phyloP scores from a whole-genome alignment of 2,888 invertebrate species.

The Pseudanteris insignis region DNA sequence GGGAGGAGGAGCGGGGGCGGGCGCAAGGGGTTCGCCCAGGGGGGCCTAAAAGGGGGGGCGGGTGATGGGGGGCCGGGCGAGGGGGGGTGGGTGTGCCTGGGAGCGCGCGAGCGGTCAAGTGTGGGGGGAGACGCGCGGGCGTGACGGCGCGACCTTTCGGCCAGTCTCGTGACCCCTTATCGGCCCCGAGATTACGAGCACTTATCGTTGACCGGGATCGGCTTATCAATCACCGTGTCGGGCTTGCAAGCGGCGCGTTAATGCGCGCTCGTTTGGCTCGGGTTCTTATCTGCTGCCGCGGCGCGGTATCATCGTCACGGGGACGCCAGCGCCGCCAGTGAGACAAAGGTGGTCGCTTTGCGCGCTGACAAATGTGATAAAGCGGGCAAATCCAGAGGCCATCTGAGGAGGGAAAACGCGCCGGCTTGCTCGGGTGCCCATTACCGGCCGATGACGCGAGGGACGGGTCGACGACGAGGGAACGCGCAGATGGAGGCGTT shows the following conservation, averaged over 20 bases:
- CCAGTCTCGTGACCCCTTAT: slow-evolving; percentile 7
- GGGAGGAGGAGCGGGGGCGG: too few relatives aligned
- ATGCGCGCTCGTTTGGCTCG: slow-evolving; percentile 55
- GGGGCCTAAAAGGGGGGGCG: slow-evolving; percentile 14
- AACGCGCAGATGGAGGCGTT: slow-evolving; percentile 4
- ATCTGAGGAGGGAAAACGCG: slow-evolving; percentile 14
- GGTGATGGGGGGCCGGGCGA: slow-evolving; percentile 50
- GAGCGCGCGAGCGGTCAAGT: slow-evolving; percentile 40
- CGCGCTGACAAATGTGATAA: slow-evolving; percentile 26
- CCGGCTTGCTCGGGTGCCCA: slow-evolving; percentile 20
- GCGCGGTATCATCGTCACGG: slow-evolving; percentile 49
- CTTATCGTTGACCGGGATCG: slow-evolving; percentile 53
- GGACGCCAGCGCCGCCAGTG: slow-evolving; percentile 16
- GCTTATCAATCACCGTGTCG: slow-evolving; percentile 55
- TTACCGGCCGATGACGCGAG: slow-evolving; percentile 28
- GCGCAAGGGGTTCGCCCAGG: too few relatives aligned
- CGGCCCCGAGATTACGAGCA: slow-evolving; percentile 30
- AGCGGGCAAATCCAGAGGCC: slow-evolving; percentile 14
- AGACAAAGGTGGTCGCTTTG: slow-evolving; percentile 22
- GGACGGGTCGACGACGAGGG: background rate
- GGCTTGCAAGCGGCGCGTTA: slow-evolving; percentile 49
- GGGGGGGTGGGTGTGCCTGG: slow-evolving; percentile 44
- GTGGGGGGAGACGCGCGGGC: background rate
- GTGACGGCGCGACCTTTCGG: slow-evolving; percentile 18
- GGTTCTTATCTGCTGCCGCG: slow-evolving; percentile 51